Evolutionary conservation across 2,797 vertebrate genomes (phyloP), one percentile per base, ranked within the genome.

Genomic region (Platyrinchus mystaceus): DNA sequence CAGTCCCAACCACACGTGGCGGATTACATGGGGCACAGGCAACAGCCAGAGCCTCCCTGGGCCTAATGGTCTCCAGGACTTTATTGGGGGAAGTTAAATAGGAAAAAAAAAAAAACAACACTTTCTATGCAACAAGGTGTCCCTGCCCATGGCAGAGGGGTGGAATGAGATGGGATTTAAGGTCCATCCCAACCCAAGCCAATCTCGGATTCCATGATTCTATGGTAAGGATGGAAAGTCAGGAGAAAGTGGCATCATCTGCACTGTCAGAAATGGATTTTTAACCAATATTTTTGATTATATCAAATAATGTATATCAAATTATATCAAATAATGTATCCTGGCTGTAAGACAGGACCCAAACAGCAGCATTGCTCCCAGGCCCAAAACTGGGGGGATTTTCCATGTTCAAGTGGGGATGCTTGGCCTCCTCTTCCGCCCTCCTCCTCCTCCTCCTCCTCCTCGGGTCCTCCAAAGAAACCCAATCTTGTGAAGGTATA

Each of bases 1-100:
- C 49, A 10, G 10, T 43, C 5, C 64, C 82, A 10, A 17, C 24
- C 11, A 1, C 68, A 19, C 0, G 12, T 7, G 66, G 10, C 0
- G 10, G 91, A 77, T 83, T 28, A 10, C 13, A 26, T 0, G 0
- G 73, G 56, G 7, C 28, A 14, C 27, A 12, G 13, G 34, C 14
- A 18, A 11, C 0, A 13, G 76, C 52, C 71, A 28, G 39, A 64
- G 53, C 49, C 9, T 28, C 28, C 23, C 66, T 34, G 37, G 12
- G 9, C 50, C 49, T 47, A 0, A 6, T 14, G 46, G 7, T 37
- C 28, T 6, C 32, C 4, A 0, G 30, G 34, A 4, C 14, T 82
- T 28, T 9, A 19, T 0, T 7, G 4, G 34, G 44, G 26, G 11
- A 64, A 18, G 15, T 24, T 19, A 19, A 44, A 64, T 5, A 9